These are phyloP conservation scores for Meloe dianella DNA, from an alignment of 2,888 invertebrate genomes.

Conservation along the genomic window DNA sequence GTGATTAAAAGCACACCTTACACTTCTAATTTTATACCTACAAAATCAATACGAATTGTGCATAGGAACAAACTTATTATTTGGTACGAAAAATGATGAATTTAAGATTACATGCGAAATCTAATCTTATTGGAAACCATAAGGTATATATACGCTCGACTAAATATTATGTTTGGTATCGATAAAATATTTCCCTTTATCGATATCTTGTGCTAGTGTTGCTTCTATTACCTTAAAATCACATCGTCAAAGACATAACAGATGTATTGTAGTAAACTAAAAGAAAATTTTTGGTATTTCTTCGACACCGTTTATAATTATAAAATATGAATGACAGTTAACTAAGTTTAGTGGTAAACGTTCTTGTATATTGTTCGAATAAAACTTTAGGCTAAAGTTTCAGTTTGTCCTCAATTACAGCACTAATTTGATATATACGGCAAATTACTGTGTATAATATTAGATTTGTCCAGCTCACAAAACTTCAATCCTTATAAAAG, in stretches of 20 bases:
- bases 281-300: not conserved
- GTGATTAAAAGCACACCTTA: no score
- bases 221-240: no score
- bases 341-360: slow-evolving; percentile 1
- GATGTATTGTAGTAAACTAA: not conserved
- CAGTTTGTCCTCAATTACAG: slow-evolving; percentile 5
- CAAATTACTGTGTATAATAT: not conserved
- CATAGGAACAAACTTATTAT: no score
- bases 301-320: slow-evolving; percentile 1
- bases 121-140: no score
- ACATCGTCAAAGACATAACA: not conserved
- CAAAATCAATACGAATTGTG: no score
- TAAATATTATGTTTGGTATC: no score
- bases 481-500: not conserved
- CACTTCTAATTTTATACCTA: no score
- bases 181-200: no score
- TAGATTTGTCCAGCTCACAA: not conserved
- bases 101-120: no score
- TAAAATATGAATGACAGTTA: slow-evolving; percentile 12
- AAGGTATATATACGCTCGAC: no score
- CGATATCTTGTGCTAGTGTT: no score
- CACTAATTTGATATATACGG: not conserved
- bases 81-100: no score
- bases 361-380: slow-evolving; percentile 9
- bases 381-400: slow-evolving; percentile 7